These are phyloP conservation scores for Ormia ochracea DNA, from an alignment of 2,888 invertebrate genomes.

Conservation along the genomic window DNA sequence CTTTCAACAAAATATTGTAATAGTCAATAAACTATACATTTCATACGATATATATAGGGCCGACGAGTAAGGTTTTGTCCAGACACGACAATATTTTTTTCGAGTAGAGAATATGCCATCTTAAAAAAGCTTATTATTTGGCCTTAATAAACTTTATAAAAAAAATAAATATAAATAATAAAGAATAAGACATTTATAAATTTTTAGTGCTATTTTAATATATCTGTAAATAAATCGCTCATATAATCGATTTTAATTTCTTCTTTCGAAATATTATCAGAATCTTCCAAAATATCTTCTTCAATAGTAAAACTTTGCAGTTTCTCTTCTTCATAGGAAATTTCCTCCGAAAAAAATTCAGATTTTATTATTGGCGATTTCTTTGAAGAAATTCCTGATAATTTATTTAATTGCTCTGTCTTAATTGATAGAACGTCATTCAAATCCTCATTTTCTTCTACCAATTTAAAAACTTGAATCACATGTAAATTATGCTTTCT, in stretches of 20 bases:
- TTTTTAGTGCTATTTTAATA: slow-evolving; percentile 8
- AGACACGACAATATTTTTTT: no score
- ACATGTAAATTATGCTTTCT: slow-evolving; percentile 21
- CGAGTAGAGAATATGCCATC: no score
- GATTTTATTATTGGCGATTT: background rate
- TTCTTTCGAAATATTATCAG: background rate
- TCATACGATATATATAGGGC: no score
- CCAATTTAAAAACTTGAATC: slow-evolving; percentile 20
- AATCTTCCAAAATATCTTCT: slow-evolving; percentile 30
- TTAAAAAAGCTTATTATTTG: no score
- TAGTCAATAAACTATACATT: no score
- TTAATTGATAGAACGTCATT: slow-evolving; percentile 9
- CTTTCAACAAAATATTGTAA: no score
- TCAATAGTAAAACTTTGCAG: slow-evolving; percentile 13
- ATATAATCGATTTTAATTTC: slow-evolving; percentile 42
- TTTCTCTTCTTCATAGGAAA: slow-evolving; percentile 16
- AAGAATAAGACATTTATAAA: background rate
- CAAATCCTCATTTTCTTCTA: slow-evolving; percentile 16
- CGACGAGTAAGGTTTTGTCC: no score
- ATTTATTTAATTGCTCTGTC: background rate
- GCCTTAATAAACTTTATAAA: no score
- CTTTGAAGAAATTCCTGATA: background rate
- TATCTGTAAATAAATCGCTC: slow-evolving; percentile 62
- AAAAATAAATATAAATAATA: background rate
- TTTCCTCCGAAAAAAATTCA: slow-evolving; percentile 3